These are phyloP conservation scores for Gallinago stenura DNA, from an alignment of 2,797 vertebrate species.

Conservation along the genomic window DNA sequence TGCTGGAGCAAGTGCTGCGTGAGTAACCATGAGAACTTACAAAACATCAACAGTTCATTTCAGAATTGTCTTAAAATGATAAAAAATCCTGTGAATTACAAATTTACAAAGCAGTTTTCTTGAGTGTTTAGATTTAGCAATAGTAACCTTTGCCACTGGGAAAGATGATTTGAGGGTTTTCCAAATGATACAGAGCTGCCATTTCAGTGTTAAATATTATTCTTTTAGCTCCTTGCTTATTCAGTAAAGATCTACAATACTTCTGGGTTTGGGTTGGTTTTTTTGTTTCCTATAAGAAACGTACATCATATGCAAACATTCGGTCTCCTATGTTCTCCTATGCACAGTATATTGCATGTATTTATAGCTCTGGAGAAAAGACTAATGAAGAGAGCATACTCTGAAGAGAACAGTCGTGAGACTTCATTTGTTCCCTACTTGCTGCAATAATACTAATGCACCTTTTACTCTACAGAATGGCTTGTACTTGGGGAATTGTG, in stretches of 20 bases:
- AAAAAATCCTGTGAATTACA: neutral
- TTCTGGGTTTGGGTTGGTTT: neutral
- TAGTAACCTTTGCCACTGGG: neutral
- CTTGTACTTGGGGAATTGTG: conserved; percentile 67
- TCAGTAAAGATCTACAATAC: neutral
- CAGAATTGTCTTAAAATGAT: neutral
- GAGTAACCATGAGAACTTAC: neutral
- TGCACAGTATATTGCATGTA: neutral
- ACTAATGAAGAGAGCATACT: neutral
- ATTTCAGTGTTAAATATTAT: neutral
- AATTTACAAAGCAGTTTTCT: neutral
- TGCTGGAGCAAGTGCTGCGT: neutral
- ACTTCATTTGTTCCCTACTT: conserved; percentile 41
- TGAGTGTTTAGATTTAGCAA: neutral
- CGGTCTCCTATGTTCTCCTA: neutral
- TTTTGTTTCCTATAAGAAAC: neutral
- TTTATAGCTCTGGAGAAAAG: neutral
- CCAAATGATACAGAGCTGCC: neutral
- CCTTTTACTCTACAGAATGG: conserved; percentile 47
- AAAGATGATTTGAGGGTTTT: neutral
- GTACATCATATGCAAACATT: neutral
- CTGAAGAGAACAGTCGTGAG: neutral
- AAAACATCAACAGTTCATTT: neutral
- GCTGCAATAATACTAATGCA: conserved; percentile 43
- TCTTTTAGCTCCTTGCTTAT: neutral